phyloP scores from a whole-genome alignment of 2,888 invertebrate genomes.

The Hyppa rectilinea region DNA sequence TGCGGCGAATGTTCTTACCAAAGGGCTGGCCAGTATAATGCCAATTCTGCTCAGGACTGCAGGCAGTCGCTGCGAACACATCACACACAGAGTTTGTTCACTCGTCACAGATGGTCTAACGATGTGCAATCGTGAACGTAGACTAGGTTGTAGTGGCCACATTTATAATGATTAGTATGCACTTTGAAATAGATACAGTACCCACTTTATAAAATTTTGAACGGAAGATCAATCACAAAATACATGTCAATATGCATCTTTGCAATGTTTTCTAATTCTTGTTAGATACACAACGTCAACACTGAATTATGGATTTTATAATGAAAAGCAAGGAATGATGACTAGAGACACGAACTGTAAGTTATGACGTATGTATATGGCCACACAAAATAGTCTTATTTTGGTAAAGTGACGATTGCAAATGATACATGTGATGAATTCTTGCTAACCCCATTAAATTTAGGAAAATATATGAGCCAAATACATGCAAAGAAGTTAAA shows the following conservation, averaged over 20 bases:
- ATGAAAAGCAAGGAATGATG: conserved; percentile 65
- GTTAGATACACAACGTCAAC: conserved; percentile 43
- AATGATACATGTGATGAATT: conserved; percentile 76
- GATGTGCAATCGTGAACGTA: conserved; percentile 86
- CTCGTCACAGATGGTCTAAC: conserved; percentile 88
- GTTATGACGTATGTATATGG: conserved; percentile 75
- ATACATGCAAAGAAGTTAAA: conserved; percentile 76
- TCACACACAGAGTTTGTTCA: conserved; percentile 91
- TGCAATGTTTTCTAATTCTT: conserved; percentile 87
- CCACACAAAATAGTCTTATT: conserved; percentile 88
- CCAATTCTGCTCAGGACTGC: conserved; percentile 99
- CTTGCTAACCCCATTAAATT: conserved; percentile 71
- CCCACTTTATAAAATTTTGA: conserved; percentile 38
- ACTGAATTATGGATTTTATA: conserved; percentile 59
- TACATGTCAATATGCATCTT: conserved; percentile 73
- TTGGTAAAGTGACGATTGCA: conserved; percentile 73
- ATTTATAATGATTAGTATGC: conserved; percentile 51
- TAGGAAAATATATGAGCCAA: conserved; percentile 66
- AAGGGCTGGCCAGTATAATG: conserved; percentile 98
- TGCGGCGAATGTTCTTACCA: conserved; percentile 94
- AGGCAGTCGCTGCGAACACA: conserved; percentile 97
- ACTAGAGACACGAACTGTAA: conserved; percentile 40
- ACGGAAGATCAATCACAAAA: conserved; percentile 39
- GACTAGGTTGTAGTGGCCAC: conserved; percentile 89
- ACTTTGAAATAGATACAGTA: conserved; percentile 54